Conservation (phyloP, 2,888 invertebrate genomes). For the Troides oblongomaculatus region DNA sequence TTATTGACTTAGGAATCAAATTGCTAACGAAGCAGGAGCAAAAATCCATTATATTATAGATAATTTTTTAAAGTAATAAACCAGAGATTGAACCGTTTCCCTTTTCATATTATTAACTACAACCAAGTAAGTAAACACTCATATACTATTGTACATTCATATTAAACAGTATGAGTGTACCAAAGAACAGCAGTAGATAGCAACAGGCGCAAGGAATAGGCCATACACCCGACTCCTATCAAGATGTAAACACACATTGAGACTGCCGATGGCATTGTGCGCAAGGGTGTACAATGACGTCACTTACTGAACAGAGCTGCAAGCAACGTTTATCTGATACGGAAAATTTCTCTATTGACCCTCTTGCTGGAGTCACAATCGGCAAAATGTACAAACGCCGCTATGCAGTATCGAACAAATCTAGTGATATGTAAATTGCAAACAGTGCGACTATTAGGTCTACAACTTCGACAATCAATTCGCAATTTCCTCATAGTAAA, state of each 20-base stretch:
- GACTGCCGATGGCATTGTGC: slow-evolving; percentile 38
- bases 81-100: too few relatives aligned
- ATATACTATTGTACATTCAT: too few relatives aligned
- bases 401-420: slow-evolving; percentile 22
- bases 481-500: slow-evolving; percentile 9
- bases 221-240: slow-evolving; percentile 53
- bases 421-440: slow-evolving; percentile 21
- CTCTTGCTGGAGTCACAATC: slow-evolving; percentile 36
- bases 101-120: too few relatives aligned
- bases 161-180: slow-evolving; percentile 32
- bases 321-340: slow-evolving; percentile 32
- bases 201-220: slow-evolving; percentile 51
- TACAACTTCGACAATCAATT: slow-evolving; percentile 10
- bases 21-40: too few relatives aligned
- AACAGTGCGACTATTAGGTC: slow-evolving; percentile 22
- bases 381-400: slow-evolving; percentile 34
- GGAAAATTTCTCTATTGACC: slow-evolving; percentile 38
- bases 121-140: too few relatives aligned
- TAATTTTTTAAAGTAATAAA: background rate
- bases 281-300: slow-evolving; percentile 39
- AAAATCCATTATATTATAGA: too few relatives aligned
- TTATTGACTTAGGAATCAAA: too few relatives aligned
- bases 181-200: slow-evolving; percentile 38
- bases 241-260: slow-evolving; percentile 40
- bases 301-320: slow-evolving; percentile 34